A percentile compares a stretch with the other conserved stretches of the same genome.
These are phyloP conservation scores for Ptyas mucosa DNA, from an alignment of 2,113 vertebrate genomes.

Conservation along the genomic window DNA sequence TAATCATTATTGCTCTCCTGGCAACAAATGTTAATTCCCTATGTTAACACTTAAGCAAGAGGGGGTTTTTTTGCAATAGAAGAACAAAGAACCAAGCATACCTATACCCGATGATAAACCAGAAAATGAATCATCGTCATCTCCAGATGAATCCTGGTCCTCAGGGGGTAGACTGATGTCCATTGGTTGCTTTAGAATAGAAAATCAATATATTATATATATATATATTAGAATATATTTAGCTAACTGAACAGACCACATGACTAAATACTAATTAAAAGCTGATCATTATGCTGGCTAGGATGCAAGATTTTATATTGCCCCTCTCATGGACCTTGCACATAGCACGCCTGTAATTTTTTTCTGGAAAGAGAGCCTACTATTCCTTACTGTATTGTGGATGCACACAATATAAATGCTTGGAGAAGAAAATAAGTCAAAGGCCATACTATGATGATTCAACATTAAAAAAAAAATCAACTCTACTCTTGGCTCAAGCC, in stretches of 20 bases:
- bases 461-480: not conserved
- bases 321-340: too few relatives aligned
- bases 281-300: not conserved
- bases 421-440: not conserved
- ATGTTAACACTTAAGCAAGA: not conserved
- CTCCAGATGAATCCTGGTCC: slow-evolving; percentile 77
- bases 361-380: not conserved
- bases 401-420: not conserved
- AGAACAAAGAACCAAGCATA: slow-evolving; percentile 32
- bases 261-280: not conserved
- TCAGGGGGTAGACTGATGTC: slow-evolving; percentile 63
- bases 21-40: not conserved
- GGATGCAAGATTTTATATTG: not conserved
- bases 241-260: not conserved
- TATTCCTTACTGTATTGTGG: not conserved
- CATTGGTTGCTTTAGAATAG: slow-evolving; percentile 63
- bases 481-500: too few relatives aligned
- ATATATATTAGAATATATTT: not conserved
- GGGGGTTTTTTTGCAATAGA: not conserved
- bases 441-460: not conserved
- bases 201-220: not conserved
- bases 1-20: not conserved
- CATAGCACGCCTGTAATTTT: not conserved
- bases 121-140: slow-evolving; percentile 66
- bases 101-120: slow-evolving; percentile 69